Evolutionary conservation across 2,888 invertebrate species (phyloP).

Genomic region (Eupithecia vulgata): DNA sequence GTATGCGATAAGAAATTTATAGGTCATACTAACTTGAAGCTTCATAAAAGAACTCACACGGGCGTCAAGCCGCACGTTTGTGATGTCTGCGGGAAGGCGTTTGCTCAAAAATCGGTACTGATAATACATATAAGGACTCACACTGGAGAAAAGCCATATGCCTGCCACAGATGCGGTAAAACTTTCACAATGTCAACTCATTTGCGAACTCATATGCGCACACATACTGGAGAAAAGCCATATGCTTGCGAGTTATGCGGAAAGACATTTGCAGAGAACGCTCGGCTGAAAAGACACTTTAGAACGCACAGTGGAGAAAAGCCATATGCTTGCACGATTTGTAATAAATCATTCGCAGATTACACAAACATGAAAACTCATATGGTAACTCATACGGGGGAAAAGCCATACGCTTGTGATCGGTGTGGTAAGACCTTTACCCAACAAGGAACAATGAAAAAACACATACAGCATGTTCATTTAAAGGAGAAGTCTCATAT

Average conservation of each 20-base stretch:
- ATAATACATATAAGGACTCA: slow-evolving; percentile 31
- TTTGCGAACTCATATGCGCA: slow-evolving; percentile 27
- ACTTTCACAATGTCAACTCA: slow-evolving; percentile 31
- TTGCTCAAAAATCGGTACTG: slow-evolving; percentile 31
- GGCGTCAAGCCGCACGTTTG: slow-evolving; percentile 32
- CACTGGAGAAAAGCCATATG: slow-evolving; percentile 33
- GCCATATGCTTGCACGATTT: slow-evolving; percentile 28
- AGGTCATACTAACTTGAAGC: slow-evolving; percentile 31
- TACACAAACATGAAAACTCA: slow-evolving; percentile 34
- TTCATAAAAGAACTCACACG: slow-evolving; percentile 28
- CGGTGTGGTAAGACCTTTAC: slow-evolving; percentile 30
- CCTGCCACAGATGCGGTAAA: slow-evolving; percentile 30
- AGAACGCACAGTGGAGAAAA: slow-evolving; percentile 33
- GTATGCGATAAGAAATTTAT: slow-evolving; percentile 33
- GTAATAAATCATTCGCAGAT: slow-evolving; percentile 30
- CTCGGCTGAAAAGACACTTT: slow-evolving; percentile 28
- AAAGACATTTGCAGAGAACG: slow-evolving; percentile 31
- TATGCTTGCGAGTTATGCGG: slow-evolving; percentile 34
- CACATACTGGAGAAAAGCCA: slow-evolving; percentile 29
- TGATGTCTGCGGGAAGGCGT: slow-evolving; percentile 30
- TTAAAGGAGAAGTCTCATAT: slow-evolving; percentile 24
- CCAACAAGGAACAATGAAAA: slow-evolving; percentile 33
- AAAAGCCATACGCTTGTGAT: slow-evolving; percentile 28
- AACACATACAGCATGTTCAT: slow-evolving; percentile 32
- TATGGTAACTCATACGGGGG: slow-evolving; percentile 26